Conservation (phyloP, 2,888 invertebrate genomes). For the Theristus sp. region DNA sequence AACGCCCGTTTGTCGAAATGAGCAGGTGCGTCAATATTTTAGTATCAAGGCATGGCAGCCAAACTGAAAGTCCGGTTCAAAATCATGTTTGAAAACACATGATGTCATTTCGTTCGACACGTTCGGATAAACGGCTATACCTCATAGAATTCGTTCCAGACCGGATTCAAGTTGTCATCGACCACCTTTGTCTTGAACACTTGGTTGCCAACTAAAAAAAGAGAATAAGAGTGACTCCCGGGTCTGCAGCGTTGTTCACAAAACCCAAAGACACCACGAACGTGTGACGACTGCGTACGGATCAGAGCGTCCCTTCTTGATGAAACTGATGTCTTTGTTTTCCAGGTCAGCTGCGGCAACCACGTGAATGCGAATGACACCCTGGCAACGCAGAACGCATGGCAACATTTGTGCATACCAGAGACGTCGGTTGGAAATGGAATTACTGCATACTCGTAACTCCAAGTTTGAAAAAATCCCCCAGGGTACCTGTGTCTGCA, state of each 20-base stretch:
- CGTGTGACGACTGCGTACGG: conserved; percentile 59
- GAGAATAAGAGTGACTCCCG: neutral
- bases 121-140: too few species aligned
- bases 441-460: too few species aligned
- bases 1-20: too few species aligned
- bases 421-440: too few species aligned
- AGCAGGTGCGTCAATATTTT: too few species aligned
- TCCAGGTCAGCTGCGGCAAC: conserved; percentile 83
- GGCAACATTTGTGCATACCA: too few species aligned
- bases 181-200: conserved; percentile 81
- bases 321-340: conserved; percentile 78
- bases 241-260: neutral
- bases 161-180: conserved; percentile 77
- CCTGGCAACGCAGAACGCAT: conserved; percentile 45
- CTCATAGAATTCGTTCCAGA: conserved; percentile 96
- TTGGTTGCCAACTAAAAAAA: conserved; percentile 67
- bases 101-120: too few species aligned
- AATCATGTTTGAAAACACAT: too few species aligned
- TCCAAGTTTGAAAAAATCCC: conserved; percentile 7
- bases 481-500: neutral
- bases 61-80: too few species aligned
- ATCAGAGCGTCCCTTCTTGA: conserved; percentile 90
- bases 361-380: conserved; percentile 76
- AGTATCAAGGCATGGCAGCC: too few species aligned
- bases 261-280: neutral